Evolutionary conservation across 1,140 invertebrate genomes (phyloP), one percentile per base, ranked within the genome.

Genomic region (Drosophila sechellia): DNA sequence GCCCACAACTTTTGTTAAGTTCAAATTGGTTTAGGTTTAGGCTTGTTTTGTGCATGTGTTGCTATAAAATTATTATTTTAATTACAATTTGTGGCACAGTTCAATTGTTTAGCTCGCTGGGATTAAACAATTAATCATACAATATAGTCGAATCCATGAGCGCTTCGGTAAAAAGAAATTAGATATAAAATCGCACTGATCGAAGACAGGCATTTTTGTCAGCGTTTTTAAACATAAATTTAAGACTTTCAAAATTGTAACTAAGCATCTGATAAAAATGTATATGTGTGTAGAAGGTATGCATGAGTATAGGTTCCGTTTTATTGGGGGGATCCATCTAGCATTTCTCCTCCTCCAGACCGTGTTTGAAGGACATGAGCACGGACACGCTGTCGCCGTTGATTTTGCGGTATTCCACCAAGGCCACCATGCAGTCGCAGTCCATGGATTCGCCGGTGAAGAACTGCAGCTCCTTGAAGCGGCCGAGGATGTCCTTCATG

Each of bases 401-500:
- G 54, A 97, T 96, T 35, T 98, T 97, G 91, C 98, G 96, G 91
- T 98, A 99, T 93, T 99, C 98, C 92, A 97, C 94, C 66, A 99
- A 94, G 49, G 95, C 97, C n/a, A 99, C 96, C 95, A 98, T 96
- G 66, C 97, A 98, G 74, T 98, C 98, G 68, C 96, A 95, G 80
- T 98, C 97, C 96, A 98, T 98, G 1, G 97, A 97, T 94, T 98
- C 97, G 35, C 98, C 98, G 65, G 97, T 98, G 93, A 98, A 99
- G 91, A 99, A 98, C 90, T 98, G 97, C 22, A 98, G 93, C 59
- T 98, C 98, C 91, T 98, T 98, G 94, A 98, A 98, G 92, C 97
- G 96, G 39, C 95, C 93, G 42, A 99, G 93, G 78, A 99, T 95
- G 74, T 98, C 97, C 91, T 98, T 99, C 95, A 98, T 98, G 48